Conservation (phyloP, 2,888 invertebrate species). For the Ochropleura plecta region DNA sequence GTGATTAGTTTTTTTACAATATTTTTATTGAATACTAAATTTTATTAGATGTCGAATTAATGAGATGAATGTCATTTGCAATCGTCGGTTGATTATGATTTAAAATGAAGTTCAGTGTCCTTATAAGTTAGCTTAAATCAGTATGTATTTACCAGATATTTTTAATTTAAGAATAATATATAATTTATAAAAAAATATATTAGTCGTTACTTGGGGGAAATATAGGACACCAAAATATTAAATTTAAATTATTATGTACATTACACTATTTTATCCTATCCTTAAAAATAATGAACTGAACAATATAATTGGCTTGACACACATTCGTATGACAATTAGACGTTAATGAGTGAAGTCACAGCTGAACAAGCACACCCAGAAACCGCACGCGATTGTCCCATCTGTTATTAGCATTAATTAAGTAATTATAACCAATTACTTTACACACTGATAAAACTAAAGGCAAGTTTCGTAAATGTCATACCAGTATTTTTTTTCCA, state of each 20-base stretch:
- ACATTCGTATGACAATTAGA: conserved; percentile 36
- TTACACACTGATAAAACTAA: not conserved
- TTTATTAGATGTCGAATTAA: not conserved
- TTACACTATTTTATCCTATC: not conserved
- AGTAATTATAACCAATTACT: conserved; percentile 50
- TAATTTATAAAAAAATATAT: not conserved
- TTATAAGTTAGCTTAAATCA: not conserved
- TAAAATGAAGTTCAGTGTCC: conserved; percentile 4
- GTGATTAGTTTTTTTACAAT: conserved; percentile 26
- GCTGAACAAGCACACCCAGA: conserved; percentile 54
- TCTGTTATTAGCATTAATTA: conserved; percentile 54
- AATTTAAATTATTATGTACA: too few relatives aligned
- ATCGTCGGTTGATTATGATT: not conserved
- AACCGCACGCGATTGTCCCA: conserved; percentile 56
- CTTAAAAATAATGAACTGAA: conserved; percentile 14
- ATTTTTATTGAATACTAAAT: not conserved
- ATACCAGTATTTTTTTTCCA: too few relatives aligned
- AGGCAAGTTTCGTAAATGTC: not conserved
- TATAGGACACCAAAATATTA: not conserved
- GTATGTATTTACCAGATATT: not conserved
- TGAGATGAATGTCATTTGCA: too few relatives aligned
- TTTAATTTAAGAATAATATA: not conserved
- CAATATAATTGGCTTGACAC: conserved; percentile 4
- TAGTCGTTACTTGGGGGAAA: too few relatives aligned
- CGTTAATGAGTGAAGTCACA: conserved; percentile 46